Base-by-base conservation (phyloP, 1,140 invertebrate genomes). In the Ptiloglossa arizonensis region DNA sequence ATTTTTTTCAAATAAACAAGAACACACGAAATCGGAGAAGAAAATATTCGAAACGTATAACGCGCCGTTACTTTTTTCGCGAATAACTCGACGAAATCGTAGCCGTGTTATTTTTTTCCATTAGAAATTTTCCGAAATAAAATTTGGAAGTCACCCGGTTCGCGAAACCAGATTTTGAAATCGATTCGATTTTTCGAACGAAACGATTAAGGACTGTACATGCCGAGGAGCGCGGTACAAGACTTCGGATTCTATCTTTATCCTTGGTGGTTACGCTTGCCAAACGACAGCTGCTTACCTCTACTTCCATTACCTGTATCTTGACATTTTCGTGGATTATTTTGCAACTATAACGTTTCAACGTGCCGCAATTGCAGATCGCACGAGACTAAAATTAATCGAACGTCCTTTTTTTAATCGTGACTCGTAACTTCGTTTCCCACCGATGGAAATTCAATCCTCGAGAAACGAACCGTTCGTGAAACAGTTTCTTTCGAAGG, bases 241-340 rank as follows among this genome's bases (percentile, higher is more conserved):
- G 66, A 75, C 75, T 81, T 67, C 27, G 52, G 67, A 66, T 66
- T 88, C 86, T 89, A 88, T 89, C 80, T 88, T 88, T 89, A 87
- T 82, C 79, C 86, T 52, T 70, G 73, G 64, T 78, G 70, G 79
- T 78, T 83, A 79, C 66, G 78, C 81, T 87, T 85, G 85, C 74
- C 87, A 81, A 88, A 85, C 84, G 83, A 82, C 85, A 81, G 79
- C 80, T 78, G 81, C 81, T 71, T 81, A 64, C 83, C 70, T 85
- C 80, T 83, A 57, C 74, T 81, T 70, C 85, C 82, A 81, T 87
- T 82, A 81, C 69, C 57, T 64, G 67, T 75, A 75, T 79, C 70
- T 75, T 70, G 75, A 78, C 73, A 80, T 81, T 81, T 67, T 24
- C 67, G 48, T 35, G 29, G 38, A 85, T 84, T 82, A 85, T 78